Percentiles rank a stretch among this genome's conserved stretches.
Evolutionary conservation across 2,888 invertebrate genomes (phyloP).

Genomic region (Diaprepes abbreviatus): DNA sequence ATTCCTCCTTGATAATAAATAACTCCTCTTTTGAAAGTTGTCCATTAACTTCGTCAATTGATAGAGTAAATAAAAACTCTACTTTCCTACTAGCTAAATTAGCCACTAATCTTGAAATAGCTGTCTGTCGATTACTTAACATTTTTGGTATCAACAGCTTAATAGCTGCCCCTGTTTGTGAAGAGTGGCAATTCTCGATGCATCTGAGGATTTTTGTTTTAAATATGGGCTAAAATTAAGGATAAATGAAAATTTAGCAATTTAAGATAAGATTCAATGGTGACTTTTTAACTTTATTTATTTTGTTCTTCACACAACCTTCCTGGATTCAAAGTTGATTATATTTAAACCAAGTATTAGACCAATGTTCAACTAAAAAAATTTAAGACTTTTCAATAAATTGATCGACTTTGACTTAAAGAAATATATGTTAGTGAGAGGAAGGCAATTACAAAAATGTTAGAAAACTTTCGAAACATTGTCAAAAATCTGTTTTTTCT

Average conservation of each 20-base stretch:
- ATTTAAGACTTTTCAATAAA: no score
- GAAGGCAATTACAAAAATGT: no score
- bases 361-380: no score
- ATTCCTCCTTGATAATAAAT: constrained; percentile 74
- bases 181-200: constrained; percentile 77
- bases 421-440: not conserved
- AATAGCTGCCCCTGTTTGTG: constrained; percentile 81
- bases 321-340: no score
- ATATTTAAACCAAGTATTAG: no score
- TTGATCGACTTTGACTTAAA: no score
- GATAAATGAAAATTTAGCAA: no score
- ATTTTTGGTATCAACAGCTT: constrained; percentile 75
- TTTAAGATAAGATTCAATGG: no score
- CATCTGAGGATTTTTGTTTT: constrained; percentile 78
- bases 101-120: constrained; percentile 77
- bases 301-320: no score
- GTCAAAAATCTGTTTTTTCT: no score
- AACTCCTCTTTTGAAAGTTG: constrained; percentile 81
- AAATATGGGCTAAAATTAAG: constrained; percentile 74
- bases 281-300: no score
- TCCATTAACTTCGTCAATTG: constrained; percentile 72
- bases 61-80: constrained; percentile 76
- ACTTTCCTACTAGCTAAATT: constrained; percentile 80
- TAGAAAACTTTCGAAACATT: no score
- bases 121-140: constrained; percentile 77